Evolutionary conservation across 2,113 vertebrate genomes (phyloP).

Genomic region (Shinisaurus crocodilurus): DNA sequence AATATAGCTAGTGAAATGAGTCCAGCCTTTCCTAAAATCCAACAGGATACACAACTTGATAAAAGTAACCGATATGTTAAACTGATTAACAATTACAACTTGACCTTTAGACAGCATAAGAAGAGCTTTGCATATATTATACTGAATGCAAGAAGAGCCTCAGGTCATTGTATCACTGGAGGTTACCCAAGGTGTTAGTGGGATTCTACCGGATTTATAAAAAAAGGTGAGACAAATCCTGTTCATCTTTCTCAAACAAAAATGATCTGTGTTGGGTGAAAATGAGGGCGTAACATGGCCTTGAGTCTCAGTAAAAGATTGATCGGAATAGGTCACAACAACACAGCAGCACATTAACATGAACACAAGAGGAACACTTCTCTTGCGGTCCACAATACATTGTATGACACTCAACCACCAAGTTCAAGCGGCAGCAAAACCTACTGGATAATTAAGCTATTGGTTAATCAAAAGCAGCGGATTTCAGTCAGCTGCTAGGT

Average conservation of each 20-base stretch:
- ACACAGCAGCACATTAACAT: rapidly evolving
- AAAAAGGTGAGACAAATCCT: conserved; percentile 54
- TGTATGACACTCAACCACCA: neutral
- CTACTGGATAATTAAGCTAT: conserved; percentile 18
- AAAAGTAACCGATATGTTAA: neutral
- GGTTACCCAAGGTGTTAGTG: conserved; percentile 24
- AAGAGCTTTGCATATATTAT: conserved; percentile 23
- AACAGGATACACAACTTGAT: neutral
- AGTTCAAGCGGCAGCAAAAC: conserved; percentile 37
- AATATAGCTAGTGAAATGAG: neutral
- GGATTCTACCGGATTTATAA: conserved; percentile 55
- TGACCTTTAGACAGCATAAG: conserved; percentile 31
- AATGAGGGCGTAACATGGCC: conserved; percentile 21
- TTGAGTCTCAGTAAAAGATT: conserved; percentile 24
- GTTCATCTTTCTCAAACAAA: conserved; percentile 59
- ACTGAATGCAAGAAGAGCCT: conserved; percentile 19
- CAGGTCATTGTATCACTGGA: conserved; percentile 26
- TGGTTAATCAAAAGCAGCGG: conserved; percentile 32
- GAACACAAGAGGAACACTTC: neutral
- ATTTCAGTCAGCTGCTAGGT: conserved; percentile 29
- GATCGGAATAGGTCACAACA: conserved; percentile 28
- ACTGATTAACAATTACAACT: neutral
- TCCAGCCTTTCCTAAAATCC: neutral
- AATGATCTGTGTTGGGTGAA: conserved; percentile 40
- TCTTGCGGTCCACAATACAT: neutral